A percentile compares a stretch with the other conserved stretches of the same genome.
Conservation (phyloP, 2,888 invertebrate genomes). For the Zelleria hepariella region DNA sequence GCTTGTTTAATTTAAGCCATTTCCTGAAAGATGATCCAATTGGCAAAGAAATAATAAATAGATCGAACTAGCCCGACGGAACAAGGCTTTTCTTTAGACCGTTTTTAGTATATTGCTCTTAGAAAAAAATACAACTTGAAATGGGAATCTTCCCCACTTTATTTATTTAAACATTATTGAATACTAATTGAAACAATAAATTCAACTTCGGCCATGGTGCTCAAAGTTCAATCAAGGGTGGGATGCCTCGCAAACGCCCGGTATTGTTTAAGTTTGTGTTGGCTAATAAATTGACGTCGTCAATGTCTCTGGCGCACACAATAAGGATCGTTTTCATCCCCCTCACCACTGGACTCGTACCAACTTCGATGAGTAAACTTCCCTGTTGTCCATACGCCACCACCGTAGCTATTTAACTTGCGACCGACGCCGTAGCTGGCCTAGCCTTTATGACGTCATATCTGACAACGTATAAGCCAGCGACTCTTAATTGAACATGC, state of each 20-base stretch:
- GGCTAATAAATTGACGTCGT: slow-evolving; percentile 6
- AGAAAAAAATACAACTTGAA: too few relatives aligned
- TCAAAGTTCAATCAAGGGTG: not conserved
- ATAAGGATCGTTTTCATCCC: slow-evolving; percentile 31
- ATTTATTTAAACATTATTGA: too few relatives aligned
- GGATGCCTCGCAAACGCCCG: not conserved
- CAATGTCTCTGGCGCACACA: slow-evolving; percentile 9
- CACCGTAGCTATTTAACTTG: slow-evolving; percentile 7
- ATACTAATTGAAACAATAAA: not conserved
- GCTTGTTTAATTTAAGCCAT: too few relatives aligned
- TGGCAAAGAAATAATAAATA: too few relatives aligned
- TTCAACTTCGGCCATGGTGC: not conserved
- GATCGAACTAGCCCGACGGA: too few relatives aligned
- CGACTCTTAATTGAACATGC: not conserved
- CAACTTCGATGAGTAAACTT: slow-evolving; percentile 63
- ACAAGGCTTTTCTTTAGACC: too few relatives aligned
- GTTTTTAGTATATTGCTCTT: too few relatives aligned
- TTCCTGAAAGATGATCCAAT: too few relatives aligned
- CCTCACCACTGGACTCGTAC: not conserved
- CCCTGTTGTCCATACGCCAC: slow-evolving; percentile 30
- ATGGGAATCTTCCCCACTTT: too few relatives aligned
- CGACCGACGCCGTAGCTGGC: not conserved
- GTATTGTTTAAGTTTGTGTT: slow-evolving; percentile 7
- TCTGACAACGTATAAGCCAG: not conserved
- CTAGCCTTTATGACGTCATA: not conserved